Conservation (phyloP, 2,113 vertebrate species). For the Himantopus leucocephalus region DNA sequence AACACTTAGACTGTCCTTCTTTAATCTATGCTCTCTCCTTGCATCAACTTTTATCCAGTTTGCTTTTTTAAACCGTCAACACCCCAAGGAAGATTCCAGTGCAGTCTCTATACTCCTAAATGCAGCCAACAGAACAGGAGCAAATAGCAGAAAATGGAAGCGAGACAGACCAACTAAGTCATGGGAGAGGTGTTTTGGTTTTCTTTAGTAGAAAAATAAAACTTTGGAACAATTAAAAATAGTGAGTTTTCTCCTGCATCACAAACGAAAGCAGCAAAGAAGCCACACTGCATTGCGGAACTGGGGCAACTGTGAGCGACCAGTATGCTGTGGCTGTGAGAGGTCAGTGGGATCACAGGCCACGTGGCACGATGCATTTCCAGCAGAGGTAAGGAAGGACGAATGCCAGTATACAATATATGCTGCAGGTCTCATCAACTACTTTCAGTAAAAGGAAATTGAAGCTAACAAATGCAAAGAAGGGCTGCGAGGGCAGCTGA, state of each 20-base stretch:
- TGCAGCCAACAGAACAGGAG: not conserved
- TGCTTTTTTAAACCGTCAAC: not conserved
- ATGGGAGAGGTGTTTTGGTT: not conserved
- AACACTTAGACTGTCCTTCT: not conserved
- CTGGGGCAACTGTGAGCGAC: not conserved
- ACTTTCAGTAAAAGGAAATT: too few relatives aligned
- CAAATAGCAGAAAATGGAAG: not conserved
- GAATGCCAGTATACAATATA: rapidly evolving
- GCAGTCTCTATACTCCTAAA: not conserved
- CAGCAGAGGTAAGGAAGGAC: not conserved
- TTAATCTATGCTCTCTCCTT: not conserved
- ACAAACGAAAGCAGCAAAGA: not conserved
- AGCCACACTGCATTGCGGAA: rapidly evolving
- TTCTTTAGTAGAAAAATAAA: not conserved
- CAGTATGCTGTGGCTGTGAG: not conserved
- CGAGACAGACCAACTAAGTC: not conserved
- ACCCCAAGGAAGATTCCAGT: too few relatives aligned
- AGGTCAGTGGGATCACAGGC: not conserved
- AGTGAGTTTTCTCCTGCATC: not conserved
- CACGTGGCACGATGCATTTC: not conserved
- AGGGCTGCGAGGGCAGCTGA: too few relatives aligned
- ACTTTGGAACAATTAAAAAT: not conserved
- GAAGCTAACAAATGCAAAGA: too few relatives aligned
- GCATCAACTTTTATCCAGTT: not conserved
- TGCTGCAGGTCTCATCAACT: too few relatives aligned